Percentiles rank a stretch among this genome's conserved stretches.
phyloP scores from a whole-genome alignment of 2,888 invertebrate species.

The Andrena flavipes region DNA sequence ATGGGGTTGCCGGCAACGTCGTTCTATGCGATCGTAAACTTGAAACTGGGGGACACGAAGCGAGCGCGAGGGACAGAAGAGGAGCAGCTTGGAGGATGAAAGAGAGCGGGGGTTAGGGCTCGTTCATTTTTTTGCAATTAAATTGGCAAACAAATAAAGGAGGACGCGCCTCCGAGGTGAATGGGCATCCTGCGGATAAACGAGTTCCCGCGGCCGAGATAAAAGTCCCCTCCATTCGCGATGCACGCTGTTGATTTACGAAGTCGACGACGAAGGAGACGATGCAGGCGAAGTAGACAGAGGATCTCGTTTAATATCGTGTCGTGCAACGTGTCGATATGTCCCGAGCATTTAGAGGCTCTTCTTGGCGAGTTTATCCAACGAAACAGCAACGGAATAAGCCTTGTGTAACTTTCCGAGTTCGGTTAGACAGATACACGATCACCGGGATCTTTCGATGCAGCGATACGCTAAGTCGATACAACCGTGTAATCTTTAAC shows the following conservation, averaged over 20 bases:
- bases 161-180: constrained; percentile 55
- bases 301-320: constrained; percentile 39
- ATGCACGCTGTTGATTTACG: constrained; percentile 68
- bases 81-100: not conserved
- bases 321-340: constrained; percentile 20
- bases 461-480: not conserved
- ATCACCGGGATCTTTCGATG: not conserved
- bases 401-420: not conserved
- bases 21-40: constrained; percentile 68
- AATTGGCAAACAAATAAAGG: constrained; percentile 69
- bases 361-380: constrained; percentile 2
- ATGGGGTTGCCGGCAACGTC: constrained; percentile 22
- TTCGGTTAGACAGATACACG: not conserved
- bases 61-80: not conserved
- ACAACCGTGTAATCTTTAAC: constrained; percentile 21
- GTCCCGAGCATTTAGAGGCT: constrained; percentile 6
- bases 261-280: constrained; percentile 49
- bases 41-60: constrained; percentile 32
- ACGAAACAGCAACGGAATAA: not conserved
- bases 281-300: not conserved
- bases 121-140: constrained; percentile 65
- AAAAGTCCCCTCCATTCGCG: constrained; percentile 55
- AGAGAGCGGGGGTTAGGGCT: constrained; percentile 9
- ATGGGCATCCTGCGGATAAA: constrained; percentile 68
- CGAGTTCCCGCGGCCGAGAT: constrained; percentile 67